Conservation (phyloP, 2,113 vertebrate species). For the Candoia aspera region DNA sequence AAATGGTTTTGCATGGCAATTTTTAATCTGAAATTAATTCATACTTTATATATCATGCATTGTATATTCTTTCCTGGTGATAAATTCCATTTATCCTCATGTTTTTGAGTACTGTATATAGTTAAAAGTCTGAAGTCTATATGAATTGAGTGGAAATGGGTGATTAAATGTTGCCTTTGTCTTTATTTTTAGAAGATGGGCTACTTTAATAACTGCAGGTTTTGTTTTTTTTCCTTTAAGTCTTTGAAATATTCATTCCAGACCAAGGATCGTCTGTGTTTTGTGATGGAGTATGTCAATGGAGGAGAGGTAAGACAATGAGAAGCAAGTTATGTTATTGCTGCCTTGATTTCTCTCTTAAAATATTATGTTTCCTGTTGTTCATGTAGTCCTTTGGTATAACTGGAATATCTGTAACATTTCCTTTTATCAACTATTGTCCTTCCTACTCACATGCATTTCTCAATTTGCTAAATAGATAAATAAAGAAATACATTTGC, state of each 20-base stretch:
- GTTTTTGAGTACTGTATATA: background rate
- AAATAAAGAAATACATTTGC: background rate
- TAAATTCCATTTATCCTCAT: background rate
- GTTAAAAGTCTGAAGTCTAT: background rate
- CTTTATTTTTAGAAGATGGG: slow-evolving; percentile 28
- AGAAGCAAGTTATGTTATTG: background rate
- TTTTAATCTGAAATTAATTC: background rate
- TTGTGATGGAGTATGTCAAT: slow-evolving; percentile 98
- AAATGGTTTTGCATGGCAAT: background rate
- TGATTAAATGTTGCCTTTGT: background rate
- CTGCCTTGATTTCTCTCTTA: background rate
- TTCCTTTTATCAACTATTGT: background rate
- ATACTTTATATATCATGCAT: background rate
- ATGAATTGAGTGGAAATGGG: background rate
- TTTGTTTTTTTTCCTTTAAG: slow-evolving; percentile 76
- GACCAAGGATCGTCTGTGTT: slow-evolving; percentile 97
- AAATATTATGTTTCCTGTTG: background rate
- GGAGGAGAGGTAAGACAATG: slow-evolving; percentile 88
- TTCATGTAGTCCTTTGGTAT: background rate
- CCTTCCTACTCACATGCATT: background rate
- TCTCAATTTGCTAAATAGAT: background rate
- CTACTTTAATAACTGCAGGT: slow-evolving; percentile 53
- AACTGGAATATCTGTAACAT: background rate
- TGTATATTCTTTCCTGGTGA: background rate
- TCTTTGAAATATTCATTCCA: slow-evolving; percentile 98